Base-by-base conservation (phyloP, 1,140 invertebrate genomes). In the Heterodera schachtii region DNA sequence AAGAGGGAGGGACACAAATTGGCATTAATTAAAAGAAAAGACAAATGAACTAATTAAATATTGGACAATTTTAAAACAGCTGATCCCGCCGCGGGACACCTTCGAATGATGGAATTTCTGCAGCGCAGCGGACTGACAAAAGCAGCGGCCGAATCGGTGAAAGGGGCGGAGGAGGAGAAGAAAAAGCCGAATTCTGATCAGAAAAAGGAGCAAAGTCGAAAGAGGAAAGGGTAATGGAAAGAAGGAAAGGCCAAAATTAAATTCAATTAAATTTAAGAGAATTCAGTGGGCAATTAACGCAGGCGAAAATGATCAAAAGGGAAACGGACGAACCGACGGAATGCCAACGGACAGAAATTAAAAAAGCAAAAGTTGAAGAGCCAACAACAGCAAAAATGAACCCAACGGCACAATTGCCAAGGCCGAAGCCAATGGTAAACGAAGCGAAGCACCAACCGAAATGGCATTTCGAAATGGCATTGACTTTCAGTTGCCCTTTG, bases 91-190 rank as follows among this genome's bases (percentile, higher is more conserved):
- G 57, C 69, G 41, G 82, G 31, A 9, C 46, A 66, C 19, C 21
- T 52, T 19, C 21, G 80, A 57, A 84, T 82, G 83, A 8, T 52
- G 19, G 83, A 83, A n/a, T 84, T 84, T 44, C 64, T 86, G 11
- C 49, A 82, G 46, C n/a, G 69, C 4, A 81, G 43, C 41, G 52
- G 57, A 13, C 52, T 85, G 5, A 79, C 82, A 7, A n/a, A 19
- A 21, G 80, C 3, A 8, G 64, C 78, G 4, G 64, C 43, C 64
- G 31, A 67, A 52, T 43, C 75, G 66, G 64, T 64, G 44, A 66
- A 49, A 64, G 44, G 1, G 57, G 31, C 44, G 43, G n/a, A 8
- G 52, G 52, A 60, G 43, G 52, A 41, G 11, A 66, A n/a, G 43
- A 44, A 52, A 44, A 60, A 41, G 31, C 75, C 16, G 66, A 57